phyloP scores from a whole-genome alignment of 2,888 invertebrate genomes.

The Cryptosula pallasiana region DNA sequence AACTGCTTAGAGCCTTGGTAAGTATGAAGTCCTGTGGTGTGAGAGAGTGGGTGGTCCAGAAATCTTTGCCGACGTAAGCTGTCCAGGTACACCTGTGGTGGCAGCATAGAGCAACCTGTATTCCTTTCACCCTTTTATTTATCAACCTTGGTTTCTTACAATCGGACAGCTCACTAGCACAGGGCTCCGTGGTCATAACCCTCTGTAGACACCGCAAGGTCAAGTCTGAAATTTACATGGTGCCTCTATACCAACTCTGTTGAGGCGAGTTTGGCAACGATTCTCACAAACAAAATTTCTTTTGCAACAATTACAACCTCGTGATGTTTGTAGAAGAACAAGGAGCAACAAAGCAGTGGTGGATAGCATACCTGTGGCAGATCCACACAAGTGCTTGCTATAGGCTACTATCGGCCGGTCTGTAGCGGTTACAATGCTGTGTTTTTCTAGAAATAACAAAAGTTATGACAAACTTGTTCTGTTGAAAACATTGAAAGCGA shows the following conservation, averaged over 20 bases:
- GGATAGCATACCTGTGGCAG: conserved; percentile 66
- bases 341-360: background rate
- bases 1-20: conserved; percentile 76
- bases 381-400: conserved; percentile 85
- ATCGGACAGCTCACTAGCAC: background rate
- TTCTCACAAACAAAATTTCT: too few species aligned
- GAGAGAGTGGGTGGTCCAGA: conserved; percentile 56
- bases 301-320: too few species aligned
- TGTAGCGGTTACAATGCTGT: background rate
- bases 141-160: background rate
- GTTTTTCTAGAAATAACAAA: background rate
- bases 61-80: conserved; percentile 65
- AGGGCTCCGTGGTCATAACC: background rate
- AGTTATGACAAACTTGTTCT: too few species aligned
- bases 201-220: background rate
- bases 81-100: conserved; percentile 77
- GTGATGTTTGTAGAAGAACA: background rate
- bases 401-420: conserved; percentile 60
- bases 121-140: conserved; percentile 41
- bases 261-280: too few species aligned
- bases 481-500: too few species aligned
- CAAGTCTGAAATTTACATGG: conserved; percentile 5
- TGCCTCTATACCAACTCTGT: too few species aligned
- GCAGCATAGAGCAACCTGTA: conserved; percentile 80
- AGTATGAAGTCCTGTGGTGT: conserved; percentile 64